phyloP scores from a whole-genome alignment of 2,113 vertebrate genomes.

The Hippocampus zosterae region DNA sequence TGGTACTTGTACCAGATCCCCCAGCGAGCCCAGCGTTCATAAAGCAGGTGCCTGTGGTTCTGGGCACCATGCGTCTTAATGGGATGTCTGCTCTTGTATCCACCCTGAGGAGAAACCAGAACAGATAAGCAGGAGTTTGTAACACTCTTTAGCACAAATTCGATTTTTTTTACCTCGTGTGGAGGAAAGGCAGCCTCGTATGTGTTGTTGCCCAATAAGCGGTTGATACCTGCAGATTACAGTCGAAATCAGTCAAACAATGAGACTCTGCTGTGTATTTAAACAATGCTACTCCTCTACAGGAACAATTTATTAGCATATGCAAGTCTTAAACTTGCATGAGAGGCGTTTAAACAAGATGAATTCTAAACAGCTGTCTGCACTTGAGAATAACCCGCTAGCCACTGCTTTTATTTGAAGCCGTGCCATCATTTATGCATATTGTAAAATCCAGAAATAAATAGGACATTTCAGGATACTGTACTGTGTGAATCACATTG shows the following conservation, averaged over 20 bases:
- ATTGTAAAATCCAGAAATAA: constrained; percentile 13
- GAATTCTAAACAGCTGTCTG: constrained; percentile 13
- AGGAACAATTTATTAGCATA: constrained; percentile 28
- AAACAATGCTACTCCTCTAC: constrained; percentile 11
- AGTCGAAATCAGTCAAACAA: background rate
- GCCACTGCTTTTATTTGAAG: background rate
- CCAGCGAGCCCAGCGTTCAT: constrained; percentile 98
- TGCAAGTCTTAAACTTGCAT: constrained; percentile 20
- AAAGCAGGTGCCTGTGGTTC: constrained; percentile 93
- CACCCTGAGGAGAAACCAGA: constrained; percentile 75
- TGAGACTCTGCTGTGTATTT: background rate
- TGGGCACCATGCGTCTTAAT: constrained; percentile 95
- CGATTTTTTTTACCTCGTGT: constrained; percentile 81
- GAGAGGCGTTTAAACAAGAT: constrained; percentile 19
- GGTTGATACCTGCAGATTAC: constrained; percentile 81
- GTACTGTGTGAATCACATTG: background rate
- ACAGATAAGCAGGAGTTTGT: constrained; percentile 1
- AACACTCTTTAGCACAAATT: constrained; percentile 1
- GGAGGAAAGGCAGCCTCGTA: constrained; percentile 97
- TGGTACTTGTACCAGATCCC: constrained; percentile 99
- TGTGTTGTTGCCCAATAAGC: constrained; percentile 87
- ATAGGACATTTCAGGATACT: background rate
- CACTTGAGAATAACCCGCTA: constrained; percentile 4
- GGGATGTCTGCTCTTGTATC: constrained; percentile 89
- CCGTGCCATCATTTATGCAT: background rate